Conservation (phyloP, 1,140 invertebrate species). For the Riptortus pedestris region DNA sequence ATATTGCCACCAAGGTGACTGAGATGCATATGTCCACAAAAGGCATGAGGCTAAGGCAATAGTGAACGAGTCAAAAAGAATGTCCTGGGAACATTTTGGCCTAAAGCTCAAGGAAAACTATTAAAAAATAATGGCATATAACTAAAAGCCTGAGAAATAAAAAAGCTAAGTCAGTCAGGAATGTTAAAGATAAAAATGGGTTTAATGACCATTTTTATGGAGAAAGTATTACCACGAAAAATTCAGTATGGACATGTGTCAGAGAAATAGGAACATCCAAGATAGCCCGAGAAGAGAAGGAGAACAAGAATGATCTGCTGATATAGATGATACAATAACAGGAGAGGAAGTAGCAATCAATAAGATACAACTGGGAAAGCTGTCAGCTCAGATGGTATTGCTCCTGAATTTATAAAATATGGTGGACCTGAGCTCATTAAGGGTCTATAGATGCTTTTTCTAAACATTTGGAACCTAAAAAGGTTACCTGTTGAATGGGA, state of each 20-base stretch:
- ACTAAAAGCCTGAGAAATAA: background rate
- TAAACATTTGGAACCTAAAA: background rate
- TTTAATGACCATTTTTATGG: background rate
- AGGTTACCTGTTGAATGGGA: background rate
- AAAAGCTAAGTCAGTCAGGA: background rate
- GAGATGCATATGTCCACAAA: background rate
- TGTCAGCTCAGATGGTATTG: background rate
- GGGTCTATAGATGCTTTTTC: background rate
- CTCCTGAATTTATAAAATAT: background rate
- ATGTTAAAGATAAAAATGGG: background rate
- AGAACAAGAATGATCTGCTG: too few relatives aligned
- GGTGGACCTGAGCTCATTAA: background rate
- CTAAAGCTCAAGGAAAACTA: background rate
- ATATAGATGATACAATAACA: background rate
- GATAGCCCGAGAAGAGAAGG: background rate
- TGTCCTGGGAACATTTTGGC: background rate
- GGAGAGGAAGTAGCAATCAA: background rate
- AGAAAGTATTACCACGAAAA: background rate
- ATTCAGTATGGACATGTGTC: background rate
- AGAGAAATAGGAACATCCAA: slow-evolving; percentile 22
- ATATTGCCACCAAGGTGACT: background rate
- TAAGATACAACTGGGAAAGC: background rate
- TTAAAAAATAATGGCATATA: background rate
- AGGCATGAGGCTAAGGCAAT: background rate
- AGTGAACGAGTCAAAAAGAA: background rate